phyloP scores from a whole-genome alignment of 2,797 vertebrate genomes.

The Tragopan temminckii region DNA sequence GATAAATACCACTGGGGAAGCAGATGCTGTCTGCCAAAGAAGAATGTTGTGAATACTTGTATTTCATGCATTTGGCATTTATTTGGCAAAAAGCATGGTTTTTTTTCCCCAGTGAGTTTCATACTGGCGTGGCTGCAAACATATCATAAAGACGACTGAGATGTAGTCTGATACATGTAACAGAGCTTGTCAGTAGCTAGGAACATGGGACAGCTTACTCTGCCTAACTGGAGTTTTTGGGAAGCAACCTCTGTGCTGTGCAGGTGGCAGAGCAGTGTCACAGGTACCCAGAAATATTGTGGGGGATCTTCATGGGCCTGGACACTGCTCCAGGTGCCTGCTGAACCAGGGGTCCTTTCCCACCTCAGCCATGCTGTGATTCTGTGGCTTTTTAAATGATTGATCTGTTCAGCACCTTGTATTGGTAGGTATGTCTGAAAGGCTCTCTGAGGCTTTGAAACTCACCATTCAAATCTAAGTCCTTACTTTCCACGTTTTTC shows the following conservation, averaged over 20 bases:
- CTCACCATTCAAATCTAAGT: not conserved
- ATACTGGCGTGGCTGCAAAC: not conserved
- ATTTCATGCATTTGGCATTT: not conserved
- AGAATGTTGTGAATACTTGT: not conserved
- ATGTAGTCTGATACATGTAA: not conserved
- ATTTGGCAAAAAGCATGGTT: not conserved
- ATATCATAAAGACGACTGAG: not conserved
- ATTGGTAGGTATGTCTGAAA: accelerated
- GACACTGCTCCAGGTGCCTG: not conserved
- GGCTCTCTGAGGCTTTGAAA: not conserved
- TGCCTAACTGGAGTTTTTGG: not conserved
- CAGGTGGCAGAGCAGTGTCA: too few relatives aligned
- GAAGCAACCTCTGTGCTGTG: not conserved
- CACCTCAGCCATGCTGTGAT: not conserved
- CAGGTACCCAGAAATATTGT: not conserved
- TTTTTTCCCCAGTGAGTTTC: not conserved
- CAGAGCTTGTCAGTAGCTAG: not conserved
- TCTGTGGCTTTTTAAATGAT: not conserved
- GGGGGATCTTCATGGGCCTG: not conserved
- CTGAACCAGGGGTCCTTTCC: not conserved
- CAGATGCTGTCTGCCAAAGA: not conserved
- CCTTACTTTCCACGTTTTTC: not conserved
- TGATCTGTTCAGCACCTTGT: not conserved
- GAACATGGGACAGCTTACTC: not conserved
- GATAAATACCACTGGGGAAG: not conserved